Conservation (phyloP, 2,888 invertebrate species). For the Myopa tessellatipennis region DNA sequence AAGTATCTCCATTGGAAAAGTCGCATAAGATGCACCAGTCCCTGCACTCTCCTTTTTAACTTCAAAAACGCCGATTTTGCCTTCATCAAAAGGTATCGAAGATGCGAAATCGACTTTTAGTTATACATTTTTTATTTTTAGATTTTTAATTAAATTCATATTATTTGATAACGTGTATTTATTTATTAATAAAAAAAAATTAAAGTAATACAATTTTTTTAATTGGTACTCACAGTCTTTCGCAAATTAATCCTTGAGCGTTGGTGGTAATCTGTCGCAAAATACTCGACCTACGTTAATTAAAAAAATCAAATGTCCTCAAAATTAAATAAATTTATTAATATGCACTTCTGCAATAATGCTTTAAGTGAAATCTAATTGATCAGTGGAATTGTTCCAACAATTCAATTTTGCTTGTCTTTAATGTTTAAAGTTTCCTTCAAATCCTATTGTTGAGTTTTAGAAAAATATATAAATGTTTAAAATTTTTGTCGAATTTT, state of each 20-base stretch:
- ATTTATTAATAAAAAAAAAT: conserved; percentile 20
- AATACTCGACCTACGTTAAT: background rate
- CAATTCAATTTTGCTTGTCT: background rate
- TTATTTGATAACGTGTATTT: conserved; percentile 22
- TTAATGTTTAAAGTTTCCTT: too few species aligned
- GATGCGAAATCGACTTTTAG: background rate
- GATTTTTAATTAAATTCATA: conserved; percentile 26
- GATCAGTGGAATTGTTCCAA: background rate
- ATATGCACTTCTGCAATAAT: too few species aligned
- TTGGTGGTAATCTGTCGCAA: background rate
- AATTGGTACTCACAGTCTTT: background rate
- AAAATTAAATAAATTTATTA: too few species aligned
- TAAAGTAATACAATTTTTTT: background rate
- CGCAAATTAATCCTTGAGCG: background rate
- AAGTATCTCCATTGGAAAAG: conserved; percentile 43
- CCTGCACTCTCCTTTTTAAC: too few species aligned
- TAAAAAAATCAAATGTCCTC: background rate
- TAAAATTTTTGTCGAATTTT: too few species aligned
- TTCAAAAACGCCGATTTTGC: too few species aligned
- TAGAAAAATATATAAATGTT: too few species aligned
- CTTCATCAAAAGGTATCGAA: too few species aligned
- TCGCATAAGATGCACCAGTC: background rate
- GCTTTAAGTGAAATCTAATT: too few species aligned
- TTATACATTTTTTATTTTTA: conserved; percentile 28
- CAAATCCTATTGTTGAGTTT: too few species aligned